Percentiles rank a stretch among this genome's conserved stretches.
phyloP scores from a whole-genome alignment of 2,888 invertebrate genomes.

The Hirudinaria manillensis region DNA sequence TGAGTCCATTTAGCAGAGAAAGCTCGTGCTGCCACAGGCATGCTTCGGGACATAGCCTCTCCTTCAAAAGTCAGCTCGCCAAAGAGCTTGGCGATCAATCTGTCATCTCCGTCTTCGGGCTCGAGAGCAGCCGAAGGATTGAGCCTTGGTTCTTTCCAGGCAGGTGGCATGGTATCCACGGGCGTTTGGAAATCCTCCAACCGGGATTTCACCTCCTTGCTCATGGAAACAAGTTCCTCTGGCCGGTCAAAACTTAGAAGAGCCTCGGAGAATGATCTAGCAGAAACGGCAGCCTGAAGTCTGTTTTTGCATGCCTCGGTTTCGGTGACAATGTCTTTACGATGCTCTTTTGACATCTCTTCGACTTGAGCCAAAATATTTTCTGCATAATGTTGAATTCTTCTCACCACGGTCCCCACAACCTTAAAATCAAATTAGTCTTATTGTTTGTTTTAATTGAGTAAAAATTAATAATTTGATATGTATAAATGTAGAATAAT shows the following conservation, averaged over 20 bases:
- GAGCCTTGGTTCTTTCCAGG: conserved; percentile 41
- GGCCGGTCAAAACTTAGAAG: conserved; percentile 40
- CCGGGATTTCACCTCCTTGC: conserved; percentile 34
- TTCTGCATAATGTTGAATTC: conserved; percentile 39
- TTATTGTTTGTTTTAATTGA: not conserved
- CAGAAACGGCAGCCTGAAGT: conserved; percentile 37
- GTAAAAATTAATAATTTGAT: not conserved
- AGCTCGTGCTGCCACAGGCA: conserved; percentile 24
- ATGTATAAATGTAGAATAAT: not conserved
- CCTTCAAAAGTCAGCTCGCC: conserved; percentile 41
- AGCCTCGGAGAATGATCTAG: conserved; percentile 37
- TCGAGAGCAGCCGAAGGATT: conserved; percentile 37
- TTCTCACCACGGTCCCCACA: conserved; percentile 37
- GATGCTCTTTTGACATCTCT: conserved; percentile 40
- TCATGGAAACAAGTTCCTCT: conserved; percentile 42
- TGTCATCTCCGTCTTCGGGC: conserved; percentile 13
- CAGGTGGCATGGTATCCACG: conserved; percentile 34
- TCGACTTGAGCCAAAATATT: conserved; percentile 40
- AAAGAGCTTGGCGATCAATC: conserved; percentile 35
- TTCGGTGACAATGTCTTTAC: conserved; percentile 35
- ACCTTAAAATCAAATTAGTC: conserved; percentile 22
- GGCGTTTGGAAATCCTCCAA: conserved; percentile 39
- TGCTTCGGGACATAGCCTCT: conserved; percentile 36
- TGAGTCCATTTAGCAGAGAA: conserved; percentile 28
- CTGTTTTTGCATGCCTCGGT: conserved; percentile 34